Conservation (phyloP, 2,113 vertebrate species). For the Crotalus tigris region DNA sequence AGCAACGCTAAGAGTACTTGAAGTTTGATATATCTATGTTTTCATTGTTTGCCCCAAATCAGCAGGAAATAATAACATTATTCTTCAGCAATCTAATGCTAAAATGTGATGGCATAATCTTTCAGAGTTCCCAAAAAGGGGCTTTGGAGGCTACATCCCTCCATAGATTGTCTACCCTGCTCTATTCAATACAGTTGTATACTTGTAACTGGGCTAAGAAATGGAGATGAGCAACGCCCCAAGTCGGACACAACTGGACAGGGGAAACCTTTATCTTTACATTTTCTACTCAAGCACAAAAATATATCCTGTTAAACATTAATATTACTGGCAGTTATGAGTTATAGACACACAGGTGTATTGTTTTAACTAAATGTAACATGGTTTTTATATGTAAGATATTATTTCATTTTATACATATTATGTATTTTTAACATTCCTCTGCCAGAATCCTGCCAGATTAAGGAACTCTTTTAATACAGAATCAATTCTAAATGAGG, state of each 20-base stretch:
- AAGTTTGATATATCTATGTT: background rate
- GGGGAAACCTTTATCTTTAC: background rate
- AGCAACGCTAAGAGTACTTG: background rate
- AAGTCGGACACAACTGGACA: background rate
- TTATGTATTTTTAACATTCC: background rate
- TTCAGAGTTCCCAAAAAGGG: background rate
- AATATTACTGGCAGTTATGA: background rate
- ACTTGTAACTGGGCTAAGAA: background rate
- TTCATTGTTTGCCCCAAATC: background rate
- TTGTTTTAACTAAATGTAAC: background rate
- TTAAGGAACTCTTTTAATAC: background rate
- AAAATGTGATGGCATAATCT: background rate
- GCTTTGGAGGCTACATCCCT: background rate
- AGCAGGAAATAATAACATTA: background rate
- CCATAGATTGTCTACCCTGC: background rate
- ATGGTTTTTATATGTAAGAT: background rate
- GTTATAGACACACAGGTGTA: background rate
- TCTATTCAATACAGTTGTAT: background rate
- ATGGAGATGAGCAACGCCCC: background rate
- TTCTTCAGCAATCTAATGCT: background rate
- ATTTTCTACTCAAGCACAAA: background rate
- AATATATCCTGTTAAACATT: background rate
- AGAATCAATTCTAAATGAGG: background rate
- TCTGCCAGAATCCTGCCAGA: background rate
- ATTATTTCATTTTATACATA: background rate